These are phyloP conservation scores for Eonycteris spelaea DNA, from an alignment of 2,113 vertebrate genomes.

Conservation along the genomic window DNA sequence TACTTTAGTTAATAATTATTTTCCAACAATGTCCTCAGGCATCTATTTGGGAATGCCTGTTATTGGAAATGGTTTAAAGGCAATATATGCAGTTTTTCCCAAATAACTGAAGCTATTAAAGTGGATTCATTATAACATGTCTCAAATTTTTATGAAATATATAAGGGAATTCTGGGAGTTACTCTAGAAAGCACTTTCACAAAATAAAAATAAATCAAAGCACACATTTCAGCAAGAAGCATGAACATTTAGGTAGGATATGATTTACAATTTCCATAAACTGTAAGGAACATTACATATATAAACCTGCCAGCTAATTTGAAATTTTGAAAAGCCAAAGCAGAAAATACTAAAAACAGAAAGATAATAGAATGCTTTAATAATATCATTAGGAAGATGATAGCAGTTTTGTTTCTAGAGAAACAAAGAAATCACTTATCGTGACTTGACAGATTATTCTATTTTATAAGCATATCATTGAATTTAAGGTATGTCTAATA, in stretches of 20 bases:
- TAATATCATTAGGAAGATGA: background rate
- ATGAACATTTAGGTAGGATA: background rate
- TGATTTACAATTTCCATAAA: background rate
- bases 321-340: constrained; percentile 45
- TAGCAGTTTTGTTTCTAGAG: constrained; percentile 29
- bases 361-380: constrained; percentile 3
- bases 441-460: constrained; percentile 17
- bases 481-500: constrained; percentile 31
- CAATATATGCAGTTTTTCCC: background rate
- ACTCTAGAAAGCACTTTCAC: background rate
- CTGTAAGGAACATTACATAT: constrained; percentile 3
- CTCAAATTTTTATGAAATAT: constrained; percentile 31
- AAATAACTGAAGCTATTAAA: constrained; percentile 26
- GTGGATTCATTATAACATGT: background rate
- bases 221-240: constrained; percentile 32
- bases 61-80: constrained; percentile 37
- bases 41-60: background rate
- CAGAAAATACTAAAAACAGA: constrained; percentile 29
- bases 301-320: constrained; percentile 8
- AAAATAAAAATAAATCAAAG: constrained; percentile 46
- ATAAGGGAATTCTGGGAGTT: background rate
- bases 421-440: constrained; percentile 46
- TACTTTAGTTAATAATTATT: constrained; percentile 38
- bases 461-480: background rate
- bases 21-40: constrained; percentile 45